Evolutionary conservation across 2,113 vertebrate species (phyloP).

Genomic region (Heterotis niloticus): DNA sequence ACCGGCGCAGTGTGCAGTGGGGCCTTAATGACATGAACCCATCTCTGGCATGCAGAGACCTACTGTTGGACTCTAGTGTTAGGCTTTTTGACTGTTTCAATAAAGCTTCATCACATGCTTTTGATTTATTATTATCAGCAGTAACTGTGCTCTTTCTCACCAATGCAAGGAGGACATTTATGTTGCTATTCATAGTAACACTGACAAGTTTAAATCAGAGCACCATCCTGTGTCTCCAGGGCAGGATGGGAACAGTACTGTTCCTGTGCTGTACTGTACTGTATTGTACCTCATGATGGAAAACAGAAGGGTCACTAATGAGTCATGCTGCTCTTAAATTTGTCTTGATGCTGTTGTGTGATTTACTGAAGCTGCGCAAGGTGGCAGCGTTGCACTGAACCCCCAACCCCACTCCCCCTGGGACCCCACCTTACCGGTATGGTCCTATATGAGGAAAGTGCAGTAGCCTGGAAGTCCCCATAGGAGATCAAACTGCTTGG

Average conservation of each 20-base stretch:
- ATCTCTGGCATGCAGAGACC: not conserved
- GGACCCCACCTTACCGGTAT: too few relatives aligned
- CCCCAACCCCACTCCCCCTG: too few relatives aligned
- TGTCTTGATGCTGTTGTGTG: constrained; percentile 33
- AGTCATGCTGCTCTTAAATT: constrained; percentile 45
- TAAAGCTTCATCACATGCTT: constrained; percentile 42
- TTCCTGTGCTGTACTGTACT: too few relatives aligned
- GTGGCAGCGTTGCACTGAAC: too few relatives aligned
- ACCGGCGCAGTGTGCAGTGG: not conserved
- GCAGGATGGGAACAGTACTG: constrained; percentile 32
- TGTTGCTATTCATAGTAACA: constrained; percentile 40
- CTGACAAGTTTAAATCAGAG: constrained; percentile 50
- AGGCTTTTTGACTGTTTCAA: not conserved
- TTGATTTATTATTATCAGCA: constrained; percentile 44
- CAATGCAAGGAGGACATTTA: constrained; percentile 35
- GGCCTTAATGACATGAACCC: constrained; percentile 4
- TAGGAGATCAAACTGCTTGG: not conserved
- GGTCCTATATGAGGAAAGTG: too few relatives aligned
- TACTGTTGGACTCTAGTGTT: not conserved
- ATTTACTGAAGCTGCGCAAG: not conserved
- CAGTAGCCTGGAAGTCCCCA: too few relatives aligned
- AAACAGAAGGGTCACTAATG: constrained; percentile 51
- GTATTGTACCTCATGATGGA: constrained; percentile 34
- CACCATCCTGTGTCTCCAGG: not conserved
- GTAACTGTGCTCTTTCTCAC: constrained; percentile 24